These are phyloP conservation scores for Phasia obesa DNA, from an alignment of 2,888 invertebrate species.

Conservation along the genomic window DNA sequence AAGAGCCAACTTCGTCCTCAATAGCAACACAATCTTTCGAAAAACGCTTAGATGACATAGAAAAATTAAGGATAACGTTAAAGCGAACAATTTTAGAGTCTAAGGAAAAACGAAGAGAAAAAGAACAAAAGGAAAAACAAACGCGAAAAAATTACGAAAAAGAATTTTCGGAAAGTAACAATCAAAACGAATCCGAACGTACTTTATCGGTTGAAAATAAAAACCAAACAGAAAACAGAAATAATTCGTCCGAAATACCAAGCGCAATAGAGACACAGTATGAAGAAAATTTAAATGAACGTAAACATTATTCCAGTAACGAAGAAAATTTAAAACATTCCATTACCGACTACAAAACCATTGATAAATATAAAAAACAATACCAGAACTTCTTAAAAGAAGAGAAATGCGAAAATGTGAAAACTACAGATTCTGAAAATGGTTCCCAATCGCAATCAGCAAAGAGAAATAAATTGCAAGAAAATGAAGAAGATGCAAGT, in stretches of 20 bases:
- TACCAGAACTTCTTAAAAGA: background rate
- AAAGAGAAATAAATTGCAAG: background rate
- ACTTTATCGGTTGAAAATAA: background rate
- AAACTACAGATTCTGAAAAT: constrained; percentile 5
- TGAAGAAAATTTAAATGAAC: background rate
- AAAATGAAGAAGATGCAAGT: background rate
- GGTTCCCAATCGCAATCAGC: background rate
- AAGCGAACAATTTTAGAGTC: constrained; percentile 63
- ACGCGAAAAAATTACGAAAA: background rate
- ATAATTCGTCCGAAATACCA: background rate
- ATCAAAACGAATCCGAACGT: background rate
- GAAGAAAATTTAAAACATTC: background rate
- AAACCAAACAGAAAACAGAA: background rate
- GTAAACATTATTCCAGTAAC: background rate
- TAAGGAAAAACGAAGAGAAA: constrained; percentile 53
- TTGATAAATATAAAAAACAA: constrained; percentile 29
- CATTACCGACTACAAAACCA: no score
- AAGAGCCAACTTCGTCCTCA: background rate
- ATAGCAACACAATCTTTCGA: constrained; percentile 45
- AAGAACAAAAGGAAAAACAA: background rate
- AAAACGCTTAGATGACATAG: constrained; percentile 62
- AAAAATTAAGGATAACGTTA: constrained; percentile 64
- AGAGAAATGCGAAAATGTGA: background rate
- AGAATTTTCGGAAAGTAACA: no score
- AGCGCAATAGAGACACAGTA: background rate